phyloP scores from a whole-genome alignment of 2,113 vertebrate genomes.

The Siniperca knerii region DNA sequence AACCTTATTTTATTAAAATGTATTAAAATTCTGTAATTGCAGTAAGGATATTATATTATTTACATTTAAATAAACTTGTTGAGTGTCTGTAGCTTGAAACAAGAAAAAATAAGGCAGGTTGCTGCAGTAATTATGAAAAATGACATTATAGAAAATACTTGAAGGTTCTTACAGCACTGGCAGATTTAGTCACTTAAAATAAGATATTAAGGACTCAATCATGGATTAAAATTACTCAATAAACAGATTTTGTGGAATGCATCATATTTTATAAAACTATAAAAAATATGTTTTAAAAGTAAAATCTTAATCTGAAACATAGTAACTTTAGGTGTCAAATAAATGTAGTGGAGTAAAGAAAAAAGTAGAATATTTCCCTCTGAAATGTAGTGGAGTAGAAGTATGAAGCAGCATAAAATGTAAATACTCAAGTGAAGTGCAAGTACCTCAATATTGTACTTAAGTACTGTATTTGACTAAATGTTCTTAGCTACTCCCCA shows the following conservation, averaged over 20 bases:
- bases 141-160: neutral
- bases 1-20: neutral
- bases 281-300: neutral
- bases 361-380: too few relatives aligned
- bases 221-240: neutral
- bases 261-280: neutral
- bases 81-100: neutral
- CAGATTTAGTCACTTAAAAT: neutral
- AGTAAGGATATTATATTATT: neutral
- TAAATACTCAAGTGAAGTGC: too few relatives aligned
- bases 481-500: too few relatives aligned
- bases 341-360: too few relatives aligned
- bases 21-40: neutral
- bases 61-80: too few relatives aligned
- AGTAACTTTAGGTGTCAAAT: too few relatives aligned
- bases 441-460: too few relatives aligned
- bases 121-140: neutral
- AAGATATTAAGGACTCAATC: neutral
- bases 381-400: too few relatives aligned
- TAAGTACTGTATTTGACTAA: too few relatives aligned
- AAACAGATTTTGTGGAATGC: neutral
- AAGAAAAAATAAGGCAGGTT: neutral
- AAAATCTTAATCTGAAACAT: too few relatives aligned
- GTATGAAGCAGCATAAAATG: too few relatives aligned
- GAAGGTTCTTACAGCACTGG: too few relatives aligned